Percentiles rank a stretch among this genome's conserved stretches.
These are phyloP conservation scores for Eupithecia subfuscata DNA, from an alignment of 2,888 invertebrate species.

Conservation along the genomic window DNA sequence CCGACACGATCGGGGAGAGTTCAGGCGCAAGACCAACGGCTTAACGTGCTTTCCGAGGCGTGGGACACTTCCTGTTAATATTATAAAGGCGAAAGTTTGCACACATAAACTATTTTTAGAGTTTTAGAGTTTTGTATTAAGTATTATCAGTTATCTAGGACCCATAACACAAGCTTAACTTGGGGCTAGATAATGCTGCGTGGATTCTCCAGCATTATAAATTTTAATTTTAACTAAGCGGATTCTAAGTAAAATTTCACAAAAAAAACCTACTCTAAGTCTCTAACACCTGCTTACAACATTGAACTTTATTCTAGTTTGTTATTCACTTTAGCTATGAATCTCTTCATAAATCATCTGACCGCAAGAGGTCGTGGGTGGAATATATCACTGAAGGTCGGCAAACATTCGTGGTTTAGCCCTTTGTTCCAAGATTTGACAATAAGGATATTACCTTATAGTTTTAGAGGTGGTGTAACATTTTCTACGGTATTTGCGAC, in stretches of 20 bases:
- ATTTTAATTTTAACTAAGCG: background rate
- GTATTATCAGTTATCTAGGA: too few species aligned
- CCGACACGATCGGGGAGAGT: too few species aligned
- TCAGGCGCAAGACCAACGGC: too few species aligned
- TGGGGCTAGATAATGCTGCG: too few species aligned
- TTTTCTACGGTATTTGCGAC: background rate
- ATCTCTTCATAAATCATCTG: conserved; percentile 12
- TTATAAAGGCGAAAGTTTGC: too few species aligned
- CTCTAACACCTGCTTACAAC: background rate
- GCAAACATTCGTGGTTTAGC: conserved; percentile 11
- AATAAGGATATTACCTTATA: conserved; percentile 14
- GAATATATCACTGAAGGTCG: conserved; percentile 27
- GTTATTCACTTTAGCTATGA: conserved; percentile 5
- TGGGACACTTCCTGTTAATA: too few species aligned
- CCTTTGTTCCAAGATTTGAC: conserved; percentile 31
- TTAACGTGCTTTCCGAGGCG: too few species aligned
- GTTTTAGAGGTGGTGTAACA: background rate
- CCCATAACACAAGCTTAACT: too few species aligned
- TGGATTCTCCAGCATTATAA: too few species aligned
- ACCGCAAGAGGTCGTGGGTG: conserved; percentile 24
- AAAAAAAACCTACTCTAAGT: too few species aligned
- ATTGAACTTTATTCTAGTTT: background rate
- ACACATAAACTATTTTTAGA: too few species aligned
- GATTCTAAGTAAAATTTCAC: background rate
- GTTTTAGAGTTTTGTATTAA: too few species aligned